These are phyloP conservation scores for Rotaria macrura DNA, from an alignment of 2,888 invertebrate species.

Conservation along the genomic window DNA sequence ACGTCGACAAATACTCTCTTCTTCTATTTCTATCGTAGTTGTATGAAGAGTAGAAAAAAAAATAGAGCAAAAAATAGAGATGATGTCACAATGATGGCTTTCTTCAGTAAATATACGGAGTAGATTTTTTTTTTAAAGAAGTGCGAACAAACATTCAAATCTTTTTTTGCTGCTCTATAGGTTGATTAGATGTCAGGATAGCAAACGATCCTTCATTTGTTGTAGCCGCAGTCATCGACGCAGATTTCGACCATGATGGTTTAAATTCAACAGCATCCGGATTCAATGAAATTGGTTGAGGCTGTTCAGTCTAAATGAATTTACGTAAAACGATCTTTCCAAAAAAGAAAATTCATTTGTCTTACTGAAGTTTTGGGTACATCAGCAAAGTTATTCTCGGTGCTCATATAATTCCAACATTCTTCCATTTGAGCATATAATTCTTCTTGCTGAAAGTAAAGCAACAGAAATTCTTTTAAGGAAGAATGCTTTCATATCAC, in stretches of 20 bases:
- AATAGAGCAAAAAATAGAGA: neutral
- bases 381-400: neutral
- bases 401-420: neutral
- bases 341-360: neutral
- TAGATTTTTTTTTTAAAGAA: neutral
- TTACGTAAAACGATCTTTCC: no score
- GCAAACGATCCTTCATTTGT: neutral
- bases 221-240: neutral
- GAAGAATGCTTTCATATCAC: no score
- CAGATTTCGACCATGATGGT: neutral
- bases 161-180: neutral
- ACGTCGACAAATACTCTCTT: neutral
- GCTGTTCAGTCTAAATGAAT: neutral
- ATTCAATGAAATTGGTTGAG: neutral
- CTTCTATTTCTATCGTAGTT: neutral
- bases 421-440: neutral
- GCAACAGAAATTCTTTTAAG: no score
- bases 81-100: neutral
- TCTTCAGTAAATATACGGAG: neutral
- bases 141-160: neutral
- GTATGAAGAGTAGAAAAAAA: neutral
- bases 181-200: neutral
- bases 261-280: neutral
- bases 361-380: neutral
- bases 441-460: neutral